A percentile compares a stretch with the other conserved stretches of the same genome.
phyloP scores from a whole-genome alignment of 2,888 invertebrate genomes.

The Cerastoderma edule region DNA sequence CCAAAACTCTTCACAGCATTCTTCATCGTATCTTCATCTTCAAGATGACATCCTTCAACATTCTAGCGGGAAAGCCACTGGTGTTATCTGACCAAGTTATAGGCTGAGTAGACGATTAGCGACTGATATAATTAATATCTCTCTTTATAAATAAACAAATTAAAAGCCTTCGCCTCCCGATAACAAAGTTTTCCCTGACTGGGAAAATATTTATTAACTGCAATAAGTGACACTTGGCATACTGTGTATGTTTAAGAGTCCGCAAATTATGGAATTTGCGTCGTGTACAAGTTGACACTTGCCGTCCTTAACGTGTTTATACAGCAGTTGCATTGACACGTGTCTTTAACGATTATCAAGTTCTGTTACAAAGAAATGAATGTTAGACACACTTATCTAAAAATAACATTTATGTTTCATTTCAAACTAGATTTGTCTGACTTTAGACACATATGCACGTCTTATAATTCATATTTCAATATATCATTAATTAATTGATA shows the following conservation, averaged over 20 bases:
- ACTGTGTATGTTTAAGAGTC: background rate
- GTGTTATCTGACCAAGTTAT: too few species aligned
- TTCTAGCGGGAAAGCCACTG: too few species aligned
- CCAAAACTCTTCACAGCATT: too few species aligned
- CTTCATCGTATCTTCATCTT: too few species aligned
- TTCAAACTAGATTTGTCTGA: too few species aligned
- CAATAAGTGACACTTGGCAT: constrained; percentile 1
- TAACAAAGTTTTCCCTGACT: background rate
- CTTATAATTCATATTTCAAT: too few species aligned
- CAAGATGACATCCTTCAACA: too few species aligned
- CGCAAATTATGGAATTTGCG: constrained; percentile 15
- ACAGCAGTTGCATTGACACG: constrained; percentile 7
- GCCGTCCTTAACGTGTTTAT: constrained; percentile 13
- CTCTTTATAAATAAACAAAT: too few species aligned
- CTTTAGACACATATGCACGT: too few species aligned
- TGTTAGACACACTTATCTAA: constrained; percentile 13
- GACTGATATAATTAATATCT: too few species aligned
- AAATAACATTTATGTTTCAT: constrained; percentile 20
- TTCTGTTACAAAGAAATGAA: background rate
- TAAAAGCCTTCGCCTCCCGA: background rate
- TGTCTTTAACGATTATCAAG: background rate
- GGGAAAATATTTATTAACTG: constrained; percentile 19
- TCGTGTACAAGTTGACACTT: constrained; percentile 22
- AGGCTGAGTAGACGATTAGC: too few species aligned
- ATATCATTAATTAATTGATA: too few species aligned